Base-by-base conservation (phyloP, 2,113 vertebrate genomes). In the Thalassarche chlororhynchos region DNA sequence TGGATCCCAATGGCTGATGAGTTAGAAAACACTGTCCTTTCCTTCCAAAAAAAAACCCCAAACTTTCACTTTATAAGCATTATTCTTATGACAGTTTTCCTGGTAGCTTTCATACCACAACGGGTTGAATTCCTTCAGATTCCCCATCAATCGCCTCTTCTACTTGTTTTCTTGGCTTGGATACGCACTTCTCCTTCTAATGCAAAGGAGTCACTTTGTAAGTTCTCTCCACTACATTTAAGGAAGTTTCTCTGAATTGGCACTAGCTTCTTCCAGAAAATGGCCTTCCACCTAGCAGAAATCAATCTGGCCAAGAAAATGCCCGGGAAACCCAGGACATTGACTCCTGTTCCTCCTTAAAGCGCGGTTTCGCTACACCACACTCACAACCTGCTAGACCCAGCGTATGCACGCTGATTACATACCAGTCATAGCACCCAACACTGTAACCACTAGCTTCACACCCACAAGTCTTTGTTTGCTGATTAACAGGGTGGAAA, bases 401-500 rank as follows among this genome's bases (percentile, higher is more conserved):
- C 52, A 69, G 52, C 2, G 1, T 15, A 25, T 1, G 17, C 42
- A 23, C 2, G 1, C 72, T 4, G 5, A 80, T 70, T 58, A 58
- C 70, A 25, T 0, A 47, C 23, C 24, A 31, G 16, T 70, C 25
- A 9, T 28, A 61, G 61, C 80, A 64, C 80, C 62, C 82, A 89
- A 23, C 1, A 4, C 49, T 10, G 17, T 34, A 77, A 7, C 40
- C 82, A 86, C 14, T 32, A 66, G 64, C 86, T 81, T 62, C 85
- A 86, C 85, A 66, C 71, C 93, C 87, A 47, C 91, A 40, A 69
- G 68, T 28, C 91, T 94, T 91, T 97, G 87, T 93, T 80, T 85
- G 89, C 71, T 75, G 66, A 96, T 95, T 91, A 96, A 72, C 82
- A 75, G 68, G 10, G 54, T 66, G 78, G 79, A 94, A 96, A 94